These are phyloP conservation scores for Vimba vimba DNA, from an alignment of 2,113 vertebrate genomes.

Conservation along the genomic window DNA sequence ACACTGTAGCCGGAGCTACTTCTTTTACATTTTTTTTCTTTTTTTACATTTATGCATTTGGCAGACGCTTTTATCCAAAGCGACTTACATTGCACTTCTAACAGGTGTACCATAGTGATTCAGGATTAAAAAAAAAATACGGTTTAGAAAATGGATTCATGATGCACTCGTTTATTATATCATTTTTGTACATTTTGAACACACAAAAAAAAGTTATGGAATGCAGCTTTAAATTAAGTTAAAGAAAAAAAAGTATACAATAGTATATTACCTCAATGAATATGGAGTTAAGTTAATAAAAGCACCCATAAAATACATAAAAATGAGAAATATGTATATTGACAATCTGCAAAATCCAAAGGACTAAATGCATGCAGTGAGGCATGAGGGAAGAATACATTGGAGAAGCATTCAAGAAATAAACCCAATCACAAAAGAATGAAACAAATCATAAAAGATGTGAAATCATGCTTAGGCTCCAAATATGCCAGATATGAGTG, in stretches of 20 bases:
- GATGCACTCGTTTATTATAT: too few relatives aligned
- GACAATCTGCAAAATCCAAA: not conserved
- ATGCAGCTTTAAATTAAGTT: too few relatives aligned
- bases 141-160: too few relatives aligned
- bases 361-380: not conserved
- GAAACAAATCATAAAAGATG: not conserved
- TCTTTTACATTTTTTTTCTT: too few relatives aligned
- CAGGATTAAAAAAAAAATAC: too few relatives aligned
- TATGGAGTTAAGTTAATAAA: not conserved
- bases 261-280: not conserved
- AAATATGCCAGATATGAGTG: constrained; percentile 4
- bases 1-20: too few relatives aligned
- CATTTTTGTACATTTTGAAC: too few relatives aligned
- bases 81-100: too few relatives aligned
- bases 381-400: not conserved
- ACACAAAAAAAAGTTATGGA: too few relatives aligned
- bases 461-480: constrained; percentile 3
- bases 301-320: not conserved
- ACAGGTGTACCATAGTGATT: too few relatives aligned
- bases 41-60: too few relatives aligned
- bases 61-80: too few relatives aligned
- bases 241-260: not conserved
- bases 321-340: not conserved
- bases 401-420: not conserved
- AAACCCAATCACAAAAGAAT: not conserved